Percentiles rank a stretch among this genome's conserved stretches.
These are phyloP conservation scores for Temnothorax unifasciatus DNA, from an alignment of 2,888 invertebrate species.

Conservation along the genomic window DNA sequence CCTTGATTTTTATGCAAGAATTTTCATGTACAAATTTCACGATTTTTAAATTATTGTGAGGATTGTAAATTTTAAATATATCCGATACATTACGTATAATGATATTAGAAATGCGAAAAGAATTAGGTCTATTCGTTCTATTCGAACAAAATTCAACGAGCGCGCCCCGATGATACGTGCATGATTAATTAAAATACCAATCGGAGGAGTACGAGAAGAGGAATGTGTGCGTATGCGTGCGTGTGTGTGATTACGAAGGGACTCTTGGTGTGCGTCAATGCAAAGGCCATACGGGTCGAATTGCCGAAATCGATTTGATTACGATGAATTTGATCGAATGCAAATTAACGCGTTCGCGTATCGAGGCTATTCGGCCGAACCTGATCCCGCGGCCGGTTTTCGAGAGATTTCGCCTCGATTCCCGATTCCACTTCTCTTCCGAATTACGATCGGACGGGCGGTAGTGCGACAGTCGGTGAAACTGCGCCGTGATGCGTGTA, in stretches of 20 bases:
- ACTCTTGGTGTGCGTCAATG: conserved; percentile 30
- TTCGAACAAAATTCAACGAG: background rate
- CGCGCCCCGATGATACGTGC: conserved; percentile 12
- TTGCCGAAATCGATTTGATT: conserved; percentile 76
- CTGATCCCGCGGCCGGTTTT: conserved; percentile 64
- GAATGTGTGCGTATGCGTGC: background rate
- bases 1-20: background rate
- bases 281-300: conserved; percentile 49
- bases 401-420: conserved; percentile 67
- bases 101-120: background rate
- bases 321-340: conserved; percentile 79
- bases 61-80: background rate
- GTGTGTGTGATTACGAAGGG: conserved; percentile 23
- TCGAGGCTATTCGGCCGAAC: conserved; percentile 63
- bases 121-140: background rate
- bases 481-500: conserved; percentile 68
- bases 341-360: conserved; percentile 75
- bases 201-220: conserved; percentile 4
- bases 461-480: conserved; percentile 55
- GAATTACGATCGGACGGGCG: conserved; percentile 56
- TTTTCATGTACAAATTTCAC: background rate
- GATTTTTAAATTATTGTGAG: background rate
- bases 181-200: conserved; percentile 53
- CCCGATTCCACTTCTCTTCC: conserved; percentile 46
- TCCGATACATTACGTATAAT: background rate